These are phyloP conservation scores for Diarsia mendica DNA, from an alignment of 2,888 invertebrate species.

Conservation along the genomic window DNA sequence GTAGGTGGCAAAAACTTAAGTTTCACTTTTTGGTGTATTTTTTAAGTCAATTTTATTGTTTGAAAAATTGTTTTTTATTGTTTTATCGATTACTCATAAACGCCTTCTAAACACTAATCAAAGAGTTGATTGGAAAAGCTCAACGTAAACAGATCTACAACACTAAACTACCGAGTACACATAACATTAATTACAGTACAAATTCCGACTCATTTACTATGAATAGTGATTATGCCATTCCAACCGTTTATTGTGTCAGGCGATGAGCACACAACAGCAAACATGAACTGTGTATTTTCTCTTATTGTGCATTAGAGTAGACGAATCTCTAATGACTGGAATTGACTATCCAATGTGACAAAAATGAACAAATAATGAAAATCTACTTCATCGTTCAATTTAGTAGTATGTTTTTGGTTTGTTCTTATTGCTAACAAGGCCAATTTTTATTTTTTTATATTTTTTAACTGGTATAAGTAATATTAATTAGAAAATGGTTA, in stretches of 20 bases:
- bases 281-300: conserved; percentile 13
- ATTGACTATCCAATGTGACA: neutral
- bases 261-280: conserved; percentile 4
- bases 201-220: conserved; percentile 42
- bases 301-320: neutral
- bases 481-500: too few relatives aligned
- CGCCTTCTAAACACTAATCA: neutral
- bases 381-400: neutral
- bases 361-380: neutral
- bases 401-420: neutral
- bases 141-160: conserved; percentile 3
- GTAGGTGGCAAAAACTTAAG: too few relatives aligned
- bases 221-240: conserved; percentile 38
- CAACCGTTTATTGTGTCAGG: conserved; percentile 14
- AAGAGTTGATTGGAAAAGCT: conserved; percentile 1
- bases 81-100: neutral
- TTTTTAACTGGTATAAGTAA: too few relatives aligned
- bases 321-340: neutral
- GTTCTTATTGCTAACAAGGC: neutral
- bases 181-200: conserved; percentile 32
- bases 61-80: too few relatives aligned
- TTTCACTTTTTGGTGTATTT: too few relatives aligned
- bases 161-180: neutral
- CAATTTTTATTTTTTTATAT: too few relatives aligned
- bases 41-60: too few relatives aligned